Base-by-base conservation (phyloP, 2,113 vertebrate genomes). In the Anser cygnoides region DNA sequence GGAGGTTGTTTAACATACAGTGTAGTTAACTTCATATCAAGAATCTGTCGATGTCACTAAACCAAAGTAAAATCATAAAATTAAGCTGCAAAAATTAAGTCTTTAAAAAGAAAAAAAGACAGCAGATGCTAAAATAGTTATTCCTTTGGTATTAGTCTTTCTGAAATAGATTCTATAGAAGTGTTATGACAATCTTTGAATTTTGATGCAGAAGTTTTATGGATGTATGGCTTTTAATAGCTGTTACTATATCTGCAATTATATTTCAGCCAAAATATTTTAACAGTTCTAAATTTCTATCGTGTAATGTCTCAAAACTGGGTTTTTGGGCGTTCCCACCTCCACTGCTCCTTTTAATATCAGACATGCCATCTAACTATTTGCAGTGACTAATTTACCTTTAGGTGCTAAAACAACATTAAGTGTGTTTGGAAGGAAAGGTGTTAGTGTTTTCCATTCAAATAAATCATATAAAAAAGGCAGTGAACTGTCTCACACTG, bases 331-430 rank as follows among this genome's bases (percentile, higher is more conserved):
- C 26, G 4, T 66, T 73, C 14, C 18, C 18, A 73, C 29, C 35
- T 65, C 73, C 13, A 8, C 16, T 29, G 55, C 19, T 75, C 58
- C 16, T 50, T 77, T 89, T 74, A 37, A 37, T 68, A n/a, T 89
- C 61, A 81, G 33, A 44, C 13, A 5, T 46, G 21, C 57, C 57
- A 33, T 46, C 2, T 41, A 78, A 66, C 44, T 3, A 8, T 58
- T 89, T 84, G 23, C 76, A 84, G 84, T 28, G 58, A 35, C 39
- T 35, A 28, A 82, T 39, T 95, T 75, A 84, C 89, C 78, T 97
- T 73, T 37, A 44, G 54, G 28, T 46, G 16, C 43, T 68, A 35
- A 74, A 50, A 81, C 19, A 49, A 7, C 16, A n/a, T 0, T 0
- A 15, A 41, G 10, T 12, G 41, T 44, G 57, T 75, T 81, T 86